Evolutionary conservation across 2,113 vertebrate genomes (phyloP), one percentile per base, ranked within the genome.

Genomic region (Lontra canadensis): DNA sequence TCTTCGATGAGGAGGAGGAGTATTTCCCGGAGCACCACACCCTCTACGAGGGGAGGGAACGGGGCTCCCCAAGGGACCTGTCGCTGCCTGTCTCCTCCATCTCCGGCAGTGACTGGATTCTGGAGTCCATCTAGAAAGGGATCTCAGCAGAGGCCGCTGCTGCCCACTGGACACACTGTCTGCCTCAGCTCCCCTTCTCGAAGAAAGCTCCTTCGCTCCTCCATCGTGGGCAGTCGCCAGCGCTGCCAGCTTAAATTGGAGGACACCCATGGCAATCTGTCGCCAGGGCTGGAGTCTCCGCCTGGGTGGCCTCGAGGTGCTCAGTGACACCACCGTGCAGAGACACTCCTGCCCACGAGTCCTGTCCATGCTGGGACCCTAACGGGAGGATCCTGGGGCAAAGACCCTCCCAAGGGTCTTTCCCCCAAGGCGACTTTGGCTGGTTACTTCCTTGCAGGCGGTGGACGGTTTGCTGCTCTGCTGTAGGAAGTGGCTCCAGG

Each of bases 1-100:
- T 99, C 99, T 99, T 99, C 42, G 99, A 99, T 18, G 99, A 99
- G 96, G 99, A 99, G 13, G 99, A 99, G 10, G 99, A 99, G 47
- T 99, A 99, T 73, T 99, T 99, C 98, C 99, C 98, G 31, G 99
- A 99, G 93, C 95, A 97, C 71, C 80, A 91, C 67, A 26, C 87
- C 34, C 78, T 88, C 87, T 85, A 47, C 3, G 95, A 97, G 10
- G 93, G n/a, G 11, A 93, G 96, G 80, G 97, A 94, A 47, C n/a
- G 55, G 82, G 95, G 95, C 52, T 93, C 96, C 25, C 61, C 94
- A 0, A 52, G 95, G 85, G 88, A 97, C 89, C 90, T 97, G 96
- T 74, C 85, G 15, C 96, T 95, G 76, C 90, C 94, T 61, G 42
- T 90, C 85, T 95, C 89, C n/a, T 14, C 94, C 3, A 86, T 98